phyloP scores from a whole-genome alignment of 2,113 vertebrate genomes.

The Varanus komodoensis region DNA sequence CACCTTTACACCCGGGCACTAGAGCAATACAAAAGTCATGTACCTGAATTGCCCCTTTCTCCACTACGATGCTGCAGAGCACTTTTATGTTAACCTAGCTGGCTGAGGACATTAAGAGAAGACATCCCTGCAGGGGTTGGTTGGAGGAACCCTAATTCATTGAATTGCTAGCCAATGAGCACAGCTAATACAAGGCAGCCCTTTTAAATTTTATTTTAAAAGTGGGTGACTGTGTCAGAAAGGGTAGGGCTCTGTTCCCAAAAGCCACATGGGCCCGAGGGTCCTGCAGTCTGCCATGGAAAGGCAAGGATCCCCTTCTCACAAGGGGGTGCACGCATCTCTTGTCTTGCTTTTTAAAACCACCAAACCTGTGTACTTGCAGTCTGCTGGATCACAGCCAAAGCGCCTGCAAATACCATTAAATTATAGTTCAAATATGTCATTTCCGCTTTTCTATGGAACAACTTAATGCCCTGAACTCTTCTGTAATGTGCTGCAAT shows the following conservation, averaged over 20 bases:
- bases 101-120: background rate
- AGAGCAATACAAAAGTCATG: background rate
- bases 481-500: conserved; percentile 33
- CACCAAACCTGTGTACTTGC: conserved; percentile 26
- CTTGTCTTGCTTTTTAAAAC: background rate
- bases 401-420: conserved; percentile 38
- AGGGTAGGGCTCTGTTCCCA: background rate
- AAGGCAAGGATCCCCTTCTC: background rate
- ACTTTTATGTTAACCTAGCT: no score
- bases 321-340: background rate
- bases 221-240: background rate
- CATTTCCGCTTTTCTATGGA: conserved; percentile 18
- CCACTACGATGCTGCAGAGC: background rate
- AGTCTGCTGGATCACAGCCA: conserved; percentile 15
- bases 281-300: background rate
- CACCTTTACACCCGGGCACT: background rate
- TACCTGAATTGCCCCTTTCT: background rate
- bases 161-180: background rate
- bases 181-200: background rate
- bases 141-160: no score
- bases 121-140: no score
- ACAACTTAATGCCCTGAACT: conserved; percentile 34
- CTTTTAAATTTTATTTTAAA: background rate
- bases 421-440: conserved; percentile 39
- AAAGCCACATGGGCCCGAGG: background rate